Evolutionary conservation across 2,113 vertebrate species (phyloP), one percentile per base, ranked within the genome.

Genomic region (Cephalopholis sonnerati): DNA sequence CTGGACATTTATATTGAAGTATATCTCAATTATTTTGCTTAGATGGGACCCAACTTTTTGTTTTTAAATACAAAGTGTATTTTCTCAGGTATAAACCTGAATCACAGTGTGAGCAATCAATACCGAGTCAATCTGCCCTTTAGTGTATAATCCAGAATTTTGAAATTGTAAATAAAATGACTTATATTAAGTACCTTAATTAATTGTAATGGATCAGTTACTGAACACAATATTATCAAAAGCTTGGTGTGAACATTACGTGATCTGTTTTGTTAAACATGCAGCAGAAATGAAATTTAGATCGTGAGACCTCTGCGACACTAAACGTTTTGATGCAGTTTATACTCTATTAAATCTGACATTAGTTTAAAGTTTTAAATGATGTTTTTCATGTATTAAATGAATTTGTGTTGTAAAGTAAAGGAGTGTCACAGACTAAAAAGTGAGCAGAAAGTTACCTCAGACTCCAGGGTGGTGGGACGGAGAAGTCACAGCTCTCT

Each of bases 381-480:
- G 46, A 62, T 2, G 44, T 7, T 50, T 17, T 64, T 39, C 57
- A n/a, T 50, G 7, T 25, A 1, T 32, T 36, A 13, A 7, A 48
- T 64, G 3, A 50, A 25, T 46, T n/a, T 80, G 66, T 64, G 39
- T 22, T 29, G n/a, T 25, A 18, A 51, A 48, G 41, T 54, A 29
- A 80, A 70, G 8, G 32, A 59, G 55, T 25, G 41, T 71, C 1
- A 1, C 50, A 0, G 59, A 74, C 70, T n/a, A 78, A 29, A 57
- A 39, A 8, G 20, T 22, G 39, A 87, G 68, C 11, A 66, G 29
- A 7, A 22, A 16, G 66, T 93, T 95, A 94, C 93, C 94, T 93
- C 87, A 90, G 77, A 89, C 83, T 93, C 82, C 84, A 85, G 79
- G 87, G 58, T 67, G 75, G 57, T 11, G 77, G 81, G 76, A 65